These are phyloP conservation scores for Diadema setosum DNA, from an alignment of 35 echinoderm and acorn worm genomes.

Conservation along the genomic window DNA sequence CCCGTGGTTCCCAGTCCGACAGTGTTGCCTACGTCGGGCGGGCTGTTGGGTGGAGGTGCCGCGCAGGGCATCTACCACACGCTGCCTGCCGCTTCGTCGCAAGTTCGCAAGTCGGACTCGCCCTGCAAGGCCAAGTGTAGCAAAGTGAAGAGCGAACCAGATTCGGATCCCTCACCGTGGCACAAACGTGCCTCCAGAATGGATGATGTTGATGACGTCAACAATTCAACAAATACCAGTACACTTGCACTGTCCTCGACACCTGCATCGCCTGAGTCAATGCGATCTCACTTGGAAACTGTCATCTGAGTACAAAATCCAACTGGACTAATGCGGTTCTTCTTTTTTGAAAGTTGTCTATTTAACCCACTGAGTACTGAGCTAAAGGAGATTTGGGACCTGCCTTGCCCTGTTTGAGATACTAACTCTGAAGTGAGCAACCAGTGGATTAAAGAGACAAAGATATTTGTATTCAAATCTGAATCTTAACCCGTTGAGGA, in stretches of 20 bases:
- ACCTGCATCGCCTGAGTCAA: background rate
- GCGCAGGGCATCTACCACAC: background rate
- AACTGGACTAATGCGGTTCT: too few species aligned
- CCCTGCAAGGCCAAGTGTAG: background rate
- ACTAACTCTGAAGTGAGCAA: too few species aligned
- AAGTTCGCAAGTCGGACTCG: background rate
- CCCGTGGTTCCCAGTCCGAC: background rate
- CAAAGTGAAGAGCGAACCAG: background rate
- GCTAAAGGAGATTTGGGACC: too few species aligned
- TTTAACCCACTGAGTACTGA: too few species aligned
- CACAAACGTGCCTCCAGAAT: background rate
- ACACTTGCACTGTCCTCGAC: background rate
- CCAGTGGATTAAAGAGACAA: too few species aligned
- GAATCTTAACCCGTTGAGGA: too few species aligned
- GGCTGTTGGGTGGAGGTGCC: too few species aligned
- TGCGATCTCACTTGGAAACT: background rate
- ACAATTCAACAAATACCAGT: background rate
- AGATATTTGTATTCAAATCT: too few species aligned
- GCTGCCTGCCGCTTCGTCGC: background rate
- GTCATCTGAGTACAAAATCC: constrained; percentile 1
- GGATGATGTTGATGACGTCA: background rate
- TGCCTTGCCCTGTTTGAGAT: too few species aligned
- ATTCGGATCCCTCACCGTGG: background rate
- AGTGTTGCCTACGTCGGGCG: too few species aligned
- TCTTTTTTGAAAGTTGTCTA: too few species aligned